Base-by-base conservation (phyloP, 2,797 vertebrate genomes). In the Poecilia gillii region DNA sequence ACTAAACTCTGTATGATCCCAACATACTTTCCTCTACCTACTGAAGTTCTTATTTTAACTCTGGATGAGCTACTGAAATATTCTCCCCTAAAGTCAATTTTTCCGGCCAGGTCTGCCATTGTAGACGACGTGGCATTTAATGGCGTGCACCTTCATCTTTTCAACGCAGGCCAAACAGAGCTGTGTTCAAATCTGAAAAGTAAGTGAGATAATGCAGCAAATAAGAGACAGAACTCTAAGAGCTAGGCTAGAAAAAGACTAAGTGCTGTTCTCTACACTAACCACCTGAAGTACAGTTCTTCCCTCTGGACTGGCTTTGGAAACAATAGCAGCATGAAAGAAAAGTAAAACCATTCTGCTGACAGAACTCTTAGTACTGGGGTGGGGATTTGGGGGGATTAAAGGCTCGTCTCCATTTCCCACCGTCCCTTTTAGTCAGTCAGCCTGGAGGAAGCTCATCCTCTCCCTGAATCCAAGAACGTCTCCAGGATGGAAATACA, bases 341-440 rank as follows among this genome's bases (percentile, higher is more conserved):
- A 76, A 9, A 79, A 77, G 53, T 25, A 76, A 70, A n/a, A 73
- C 47, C 33, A 36, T 36, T 62, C 33, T 66, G 14, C 59, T 33
- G 33, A 36, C 33, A 66, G 33, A 11, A 62, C 31, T 62, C 28
- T 36, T 25, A 53, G 51, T 25, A 53, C 23, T 53, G 20, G 7
- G 51, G 23, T 25, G 23, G 51, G 23, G 49, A 25, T 53, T 53
- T 23, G 49, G 20, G 20, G 46, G 49, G 51, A 25, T 53, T 53
- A 81, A 76, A 74, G 64, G 36, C 64, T 68, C 64, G 3, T 68
- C 78, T 74, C 43, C 62, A 80, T 47, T 72, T 81, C 64, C 72
- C 43, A 57, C 71, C 23, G 55, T 94, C 90, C 92, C 91, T 91
- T 92, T 91, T 90, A 90, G 85, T 91, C 90, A 51, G 82, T 91